phyloP scores from a whole-genome alignment of 2,797 vertebrate genomes.

The Hydrolagus colliei region DNA sequence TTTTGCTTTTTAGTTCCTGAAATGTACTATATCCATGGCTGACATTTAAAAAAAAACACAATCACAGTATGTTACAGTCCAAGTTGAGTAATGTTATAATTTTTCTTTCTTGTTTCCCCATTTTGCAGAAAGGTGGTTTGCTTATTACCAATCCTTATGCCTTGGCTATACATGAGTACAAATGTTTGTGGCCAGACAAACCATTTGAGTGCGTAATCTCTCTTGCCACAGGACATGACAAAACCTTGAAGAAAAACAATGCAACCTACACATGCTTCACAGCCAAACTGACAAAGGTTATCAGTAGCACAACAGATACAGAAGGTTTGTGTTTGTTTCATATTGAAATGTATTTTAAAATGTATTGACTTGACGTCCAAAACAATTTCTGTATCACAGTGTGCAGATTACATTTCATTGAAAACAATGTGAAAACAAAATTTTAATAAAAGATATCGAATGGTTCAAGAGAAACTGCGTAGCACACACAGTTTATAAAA shows the following conservation, averaged over 20 bases:
- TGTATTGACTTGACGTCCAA: neutral
- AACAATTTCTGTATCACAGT: neutral
- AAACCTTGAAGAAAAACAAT: conserved; percentile 61
- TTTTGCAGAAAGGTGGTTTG: conserved; percentile 80
- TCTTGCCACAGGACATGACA: conserved; percentile 79
- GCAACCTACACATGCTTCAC: conserved; percentile 79
- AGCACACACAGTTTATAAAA: too few relatives aligned
- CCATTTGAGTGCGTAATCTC: conserved; percentile 86
- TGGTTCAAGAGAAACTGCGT: too few relatives aligned
- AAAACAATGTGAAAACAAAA: too few relatives aligned
- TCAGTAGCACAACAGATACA: conserved; percentile 93
- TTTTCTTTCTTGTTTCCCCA: neutral
- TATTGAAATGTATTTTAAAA: neutral
- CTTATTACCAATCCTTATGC: conserved; percentile 91
- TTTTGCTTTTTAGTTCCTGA: neutral
- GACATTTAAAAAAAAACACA: neutral
- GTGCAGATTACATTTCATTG: too few relatives aligned
- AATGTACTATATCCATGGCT: neutral
- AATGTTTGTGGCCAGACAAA: conserved; percentile 82
- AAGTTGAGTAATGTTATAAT: neutral
- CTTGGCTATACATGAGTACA: conserved; percentile 83
- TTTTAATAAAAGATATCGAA: too few relatives aligned
- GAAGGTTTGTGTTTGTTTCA: conserved; percentile 66
- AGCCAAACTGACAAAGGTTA: conserved; percentile 82
- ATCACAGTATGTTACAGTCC: neutral